Conservation (phyloP, 2,113 vertebrate genomes). For the Regulus satrapa region DNA sequence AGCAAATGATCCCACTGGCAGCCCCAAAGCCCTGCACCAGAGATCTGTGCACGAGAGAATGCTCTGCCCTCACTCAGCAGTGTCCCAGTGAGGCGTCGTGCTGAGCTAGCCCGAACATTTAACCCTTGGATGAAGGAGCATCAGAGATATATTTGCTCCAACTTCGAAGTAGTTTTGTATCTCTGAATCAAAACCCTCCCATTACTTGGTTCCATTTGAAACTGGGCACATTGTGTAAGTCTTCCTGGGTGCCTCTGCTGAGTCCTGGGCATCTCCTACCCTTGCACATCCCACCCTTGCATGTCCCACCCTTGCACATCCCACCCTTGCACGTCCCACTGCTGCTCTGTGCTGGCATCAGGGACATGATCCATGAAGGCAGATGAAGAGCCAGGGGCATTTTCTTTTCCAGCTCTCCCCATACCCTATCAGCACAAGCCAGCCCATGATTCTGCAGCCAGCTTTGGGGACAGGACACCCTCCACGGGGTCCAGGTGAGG, state of each 20-base stretch:
- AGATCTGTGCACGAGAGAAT: background rate
- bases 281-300: background rate
- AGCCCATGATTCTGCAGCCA: background rate
- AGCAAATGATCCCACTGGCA: background rate
- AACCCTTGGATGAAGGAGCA: background rate
- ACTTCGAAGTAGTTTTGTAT: background rate
- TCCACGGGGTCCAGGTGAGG: background rate
- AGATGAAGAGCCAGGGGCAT: background rate
- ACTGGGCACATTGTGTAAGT: background rate
- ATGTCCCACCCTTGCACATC: background rate
- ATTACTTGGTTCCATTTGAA: background rate
- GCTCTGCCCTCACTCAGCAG: background rate
- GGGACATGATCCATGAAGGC: accelerated
- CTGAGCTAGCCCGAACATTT: background rate
- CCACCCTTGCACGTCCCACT: background rate
- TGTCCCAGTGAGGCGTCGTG: background rate
- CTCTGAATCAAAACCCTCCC: background rate
- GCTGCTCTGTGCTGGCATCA: background rate
- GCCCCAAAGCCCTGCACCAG: background rate
- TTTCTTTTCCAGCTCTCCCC: background rate
- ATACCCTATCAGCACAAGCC: background rate
- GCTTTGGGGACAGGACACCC: background rate
- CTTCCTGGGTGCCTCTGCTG: background rate
- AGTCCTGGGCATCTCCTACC: background rate
- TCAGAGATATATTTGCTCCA: background rate